Evolutionary conservation across 2,113 vertebrate genomes (phyloP).

Genomic region (Ciconia boyciana): DNA sequence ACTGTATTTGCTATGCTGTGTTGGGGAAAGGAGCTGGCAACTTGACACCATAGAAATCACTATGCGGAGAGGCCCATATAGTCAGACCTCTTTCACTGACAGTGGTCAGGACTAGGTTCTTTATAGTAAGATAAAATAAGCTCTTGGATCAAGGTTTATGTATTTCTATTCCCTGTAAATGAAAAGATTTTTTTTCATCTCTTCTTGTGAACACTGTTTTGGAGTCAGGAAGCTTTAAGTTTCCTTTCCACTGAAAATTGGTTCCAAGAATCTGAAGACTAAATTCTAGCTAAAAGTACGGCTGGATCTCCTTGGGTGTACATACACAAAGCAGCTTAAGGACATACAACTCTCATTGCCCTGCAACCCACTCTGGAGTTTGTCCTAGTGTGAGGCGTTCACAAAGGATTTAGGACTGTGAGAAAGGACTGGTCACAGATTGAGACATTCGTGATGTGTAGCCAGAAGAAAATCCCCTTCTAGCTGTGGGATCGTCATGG

Average conservation of each 20-base stretch:
- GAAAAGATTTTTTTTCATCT: background rate
- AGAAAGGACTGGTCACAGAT: background rate
- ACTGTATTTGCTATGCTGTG: constrained; percentile 10
- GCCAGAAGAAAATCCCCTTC: background rate
- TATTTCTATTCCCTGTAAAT: background rate
- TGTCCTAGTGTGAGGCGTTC: background rate
- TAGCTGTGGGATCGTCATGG: background rate
- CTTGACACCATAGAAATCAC: constrained; percentile 6
- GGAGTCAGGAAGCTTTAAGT: background rate
- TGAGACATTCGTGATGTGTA: background rate
- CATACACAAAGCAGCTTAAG: background rate
- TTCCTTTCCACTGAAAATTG: background rate
- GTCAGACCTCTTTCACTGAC: background rate
- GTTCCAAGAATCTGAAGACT: background rate
- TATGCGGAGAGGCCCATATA: background rate
- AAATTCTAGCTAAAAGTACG: background rate
- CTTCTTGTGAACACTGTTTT: background rate
- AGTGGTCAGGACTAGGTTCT: background rate
- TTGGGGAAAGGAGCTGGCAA: constrained; percentile 8
- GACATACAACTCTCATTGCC: background rate
- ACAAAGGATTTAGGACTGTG: background rate
- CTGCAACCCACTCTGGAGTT: background rate
- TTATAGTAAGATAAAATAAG: background rate
- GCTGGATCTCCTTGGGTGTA: background rate
- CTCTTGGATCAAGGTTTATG: background rate